Base-by-base conservation (phyloP, 2,888 invertebrate genomes). In the Aproaerema taeniolella region DNA sequence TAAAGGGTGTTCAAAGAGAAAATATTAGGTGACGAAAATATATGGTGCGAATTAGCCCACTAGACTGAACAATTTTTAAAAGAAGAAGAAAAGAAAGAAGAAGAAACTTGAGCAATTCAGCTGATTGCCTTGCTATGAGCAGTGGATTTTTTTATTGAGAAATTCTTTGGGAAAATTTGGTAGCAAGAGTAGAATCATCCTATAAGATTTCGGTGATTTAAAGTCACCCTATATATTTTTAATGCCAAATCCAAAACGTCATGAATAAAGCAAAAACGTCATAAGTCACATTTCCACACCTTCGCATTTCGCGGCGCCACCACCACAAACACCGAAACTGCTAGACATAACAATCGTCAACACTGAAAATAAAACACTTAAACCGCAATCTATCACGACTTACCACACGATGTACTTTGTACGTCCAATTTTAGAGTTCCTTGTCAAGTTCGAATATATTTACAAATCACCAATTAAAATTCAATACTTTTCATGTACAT, bases 321-420 rank as follows among this genome's bases (percentile, higher is more conserved):
- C 35, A n/a, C n/a, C n/a, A n/a, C n/a, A n/a, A n/a, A n/a, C n/a
- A n/a, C n/a, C n/a, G n/a, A n/a, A n/a, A 2, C 45, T 42, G 46
- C 61, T 24, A 77, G 75, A 76, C 78, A 71, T 61, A 78, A 77
- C 76, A 76, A 61, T 58, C 58, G 57, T 63, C 67, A 63, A 59
- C 65, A 58, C 59, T 58, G 60, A 57, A 73, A 78, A 77, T 78
- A 77, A 73, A 77, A 58, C 80, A 79, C 81, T 82, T 74, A 74
- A 62, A 70, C 61, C 54, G 58, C 64, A 50, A 67, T 77, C 61
- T 68, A 77, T 76, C 73, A 70, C 50, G 53, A 42, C 50, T 50
- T 51, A 44, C 39, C 43, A 42, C n/a, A n/a, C n/a, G n/a, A 47
- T 45, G 41, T 40, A 41, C 47, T 34, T 46, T 42, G 30, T 43